phyloP scores from a whole-genome alignment of 92 coral and sea anemone genomes.

The Anthopleura xanthogrammica region DNA sequence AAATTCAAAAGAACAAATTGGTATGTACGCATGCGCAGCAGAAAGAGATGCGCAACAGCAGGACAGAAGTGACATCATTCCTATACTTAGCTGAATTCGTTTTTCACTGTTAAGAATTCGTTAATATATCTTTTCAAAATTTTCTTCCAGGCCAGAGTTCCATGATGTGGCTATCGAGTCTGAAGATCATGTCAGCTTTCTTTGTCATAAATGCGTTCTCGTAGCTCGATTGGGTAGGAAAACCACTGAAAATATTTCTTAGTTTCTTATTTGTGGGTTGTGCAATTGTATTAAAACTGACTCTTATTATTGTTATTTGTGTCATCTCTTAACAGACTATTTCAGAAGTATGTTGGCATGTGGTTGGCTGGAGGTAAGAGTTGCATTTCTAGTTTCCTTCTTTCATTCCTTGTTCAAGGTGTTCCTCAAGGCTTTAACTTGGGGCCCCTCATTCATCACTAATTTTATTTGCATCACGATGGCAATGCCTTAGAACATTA shows the following conservation, averaged over 20 bases:
- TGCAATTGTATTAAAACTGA: background rate
- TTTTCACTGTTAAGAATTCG: background rate
- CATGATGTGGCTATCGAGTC: conserved; percentile 83
- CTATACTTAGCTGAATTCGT: background rate
- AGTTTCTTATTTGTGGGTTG: background rate
- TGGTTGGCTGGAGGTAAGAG: conserved; percentile 90
- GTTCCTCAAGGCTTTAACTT: background rate
- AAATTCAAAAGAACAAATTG: conserved; percentile 41
- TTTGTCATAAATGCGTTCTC: conserved; percentile 90
- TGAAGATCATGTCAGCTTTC: conserved; percentile 72
- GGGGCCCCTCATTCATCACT: no score
- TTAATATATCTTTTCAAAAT: background rate
- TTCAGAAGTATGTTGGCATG: conserved; percentile 90
- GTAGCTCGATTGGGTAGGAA: conserved; percentile 79
- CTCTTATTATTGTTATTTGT: background rate
- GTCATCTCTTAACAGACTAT: conserved; percentile 62
- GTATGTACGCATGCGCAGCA: conserved; percentile 17
- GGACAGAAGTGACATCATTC: background rate
- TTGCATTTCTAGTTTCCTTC: background rate
- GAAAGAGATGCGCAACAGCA: background rate
- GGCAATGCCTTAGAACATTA: no score
- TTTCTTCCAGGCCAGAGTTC: conserved; percentile 62
- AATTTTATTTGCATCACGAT: no score
- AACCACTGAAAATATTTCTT: background rate
- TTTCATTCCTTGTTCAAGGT: background rate